Conservation (phyloP, 2,888 invertebrate genomes). For the Eremobia ochroleuca region DNA sequence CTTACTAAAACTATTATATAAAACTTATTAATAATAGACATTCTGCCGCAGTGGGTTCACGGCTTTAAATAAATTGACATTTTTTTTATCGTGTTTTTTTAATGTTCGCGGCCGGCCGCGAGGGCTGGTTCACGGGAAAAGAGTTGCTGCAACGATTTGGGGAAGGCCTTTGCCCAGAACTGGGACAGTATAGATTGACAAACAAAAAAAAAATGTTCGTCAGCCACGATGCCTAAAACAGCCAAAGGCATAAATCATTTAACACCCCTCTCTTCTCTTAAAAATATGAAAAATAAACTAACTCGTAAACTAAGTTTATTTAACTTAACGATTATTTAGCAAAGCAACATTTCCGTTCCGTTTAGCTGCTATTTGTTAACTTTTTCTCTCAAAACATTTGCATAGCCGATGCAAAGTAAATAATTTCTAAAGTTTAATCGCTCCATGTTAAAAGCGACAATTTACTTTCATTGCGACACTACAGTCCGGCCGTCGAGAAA, state of each 20-base stretch:
- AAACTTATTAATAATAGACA: slow-evolving; percentile 20
- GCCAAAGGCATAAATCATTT: not conserved
- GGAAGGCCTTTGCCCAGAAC: not conserved
- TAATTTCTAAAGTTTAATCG: not conserved
- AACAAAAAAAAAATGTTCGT: not conserved
- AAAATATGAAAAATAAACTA: not conserved
- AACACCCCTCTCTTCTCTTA: not conserved
- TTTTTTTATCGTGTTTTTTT: not conserved
- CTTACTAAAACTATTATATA: slow-evolving; percentile 40
- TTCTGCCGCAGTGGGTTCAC: not conserved
- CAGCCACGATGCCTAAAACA: no score
- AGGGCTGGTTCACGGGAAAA: not conserved
- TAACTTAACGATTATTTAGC: slow-evolving; percentile 8
- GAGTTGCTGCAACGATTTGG: not conserved
- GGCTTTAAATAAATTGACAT: not conserved
- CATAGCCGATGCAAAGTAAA: slow-evolving; percentile 24
- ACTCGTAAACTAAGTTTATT: no score
- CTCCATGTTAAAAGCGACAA: slow-evolving; percentile 12
- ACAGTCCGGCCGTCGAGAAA: no score
- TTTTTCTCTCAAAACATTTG: slow-evolving; percentile 20
- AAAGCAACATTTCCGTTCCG: slow-evolving; percentile 36
- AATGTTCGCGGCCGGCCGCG: not conserved
- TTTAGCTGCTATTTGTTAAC: not conserved
- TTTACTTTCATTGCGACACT: no score
- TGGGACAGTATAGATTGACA: not conserved